Conservation (phyloP, 2,797 vertebrate genomes). For the Sebastes itinus region DNA sequence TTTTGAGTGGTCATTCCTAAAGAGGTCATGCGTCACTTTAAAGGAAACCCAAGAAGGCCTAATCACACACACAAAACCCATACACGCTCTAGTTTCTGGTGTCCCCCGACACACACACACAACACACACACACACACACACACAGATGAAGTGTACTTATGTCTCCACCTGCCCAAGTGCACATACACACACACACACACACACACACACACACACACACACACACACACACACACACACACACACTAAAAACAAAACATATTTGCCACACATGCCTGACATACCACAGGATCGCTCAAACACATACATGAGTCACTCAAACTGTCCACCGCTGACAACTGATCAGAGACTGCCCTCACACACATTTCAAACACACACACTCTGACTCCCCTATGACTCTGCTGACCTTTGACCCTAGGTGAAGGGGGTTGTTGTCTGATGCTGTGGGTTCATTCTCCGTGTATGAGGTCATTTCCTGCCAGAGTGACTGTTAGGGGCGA, state of each 20-base stretch:
- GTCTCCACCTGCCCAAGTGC: conserved; percentile 16
- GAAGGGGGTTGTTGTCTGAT: conserved; percentile 62
- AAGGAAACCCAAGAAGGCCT: conserved; percentile 14
- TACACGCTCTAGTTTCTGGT: not conserved
- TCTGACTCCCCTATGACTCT: conserved; percentile 63
- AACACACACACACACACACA: conserved; percentile 8
- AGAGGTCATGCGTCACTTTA: conserved; percentile 48
- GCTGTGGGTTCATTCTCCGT: conserved; percentile 64
- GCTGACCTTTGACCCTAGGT: conserved; percentile 60
- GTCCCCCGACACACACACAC: not conserved
- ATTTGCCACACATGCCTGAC: conserved; percentile 39
- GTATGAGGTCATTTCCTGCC: conserved; percentile 76
- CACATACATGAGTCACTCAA: conserved; percentile 49
- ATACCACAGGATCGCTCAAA: conserved; percentile 44
- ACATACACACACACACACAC: not conserved
- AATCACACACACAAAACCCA: not conserved
- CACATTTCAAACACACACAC: conserved; percentile 59
- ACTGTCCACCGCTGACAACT: conserved; percentile 61
- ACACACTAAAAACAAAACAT: conserved; percentile 24
- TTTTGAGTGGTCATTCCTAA: conserved; percentile 44
- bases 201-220: not conserved
- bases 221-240: not conserved
- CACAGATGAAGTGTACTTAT: not conserved
- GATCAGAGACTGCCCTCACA: conserved; percentile 64
- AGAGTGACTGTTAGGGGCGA: conserved; percentile 33